Evolutionary conservation across 2,113 vertebrate genomes (phyloP).

Genomic region (Tyrannus savana): DNA sequence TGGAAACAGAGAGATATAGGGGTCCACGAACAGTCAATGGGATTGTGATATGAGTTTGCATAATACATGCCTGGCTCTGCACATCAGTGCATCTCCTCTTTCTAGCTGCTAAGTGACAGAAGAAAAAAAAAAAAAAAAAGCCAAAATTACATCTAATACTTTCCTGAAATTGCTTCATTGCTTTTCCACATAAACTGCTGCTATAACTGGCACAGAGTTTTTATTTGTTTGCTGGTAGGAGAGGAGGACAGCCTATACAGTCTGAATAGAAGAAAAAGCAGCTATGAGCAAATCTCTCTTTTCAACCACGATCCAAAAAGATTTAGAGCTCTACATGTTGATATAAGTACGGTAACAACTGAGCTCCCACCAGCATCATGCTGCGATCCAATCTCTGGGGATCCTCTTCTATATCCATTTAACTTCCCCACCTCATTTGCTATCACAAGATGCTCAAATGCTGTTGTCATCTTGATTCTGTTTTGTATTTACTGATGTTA

Average conservation of each 20-base stretch:
- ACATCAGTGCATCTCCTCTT: constrained; percentile 11
- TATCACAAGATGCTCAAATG: constrained; percentile 12
- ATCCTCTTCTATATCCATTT: constrained; percentile 44
- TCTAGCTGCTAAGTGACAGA: constrained; percentile 50
- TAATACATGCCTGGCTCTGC: neutral
- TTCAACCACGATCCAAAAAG: neutral
- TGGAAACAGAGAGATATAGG: constrained; percentile 40
- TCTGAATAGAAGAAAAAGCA: neutral
- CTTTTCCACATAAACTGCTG: constrained; percentile 45
- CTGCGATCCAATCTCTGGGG: constrained; percentile 52
- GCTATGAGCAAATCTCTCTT: neutral
- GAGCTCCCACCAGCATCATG: constrained; percentile 1
- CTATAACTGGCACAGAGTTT: constrained; percentile 10
- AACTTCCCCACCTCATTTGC: constrained; percentile 12
- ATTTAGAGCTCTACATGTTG: constrained; percentile 46
- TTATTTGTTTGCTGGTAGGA: constrained; percentile 46
- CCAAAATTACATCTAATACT: constrained; percentile 43
- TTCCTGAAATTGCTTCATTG: constrained; percentile 44
- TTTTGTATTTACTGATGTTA: constrained; percentile 54
- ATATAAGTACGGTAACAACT: neutral
- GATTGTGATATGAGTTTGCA: constrained; percentile 43
- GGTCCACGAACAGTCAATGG: constrained; percentile 50
- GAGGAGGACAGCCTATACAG: neutral
- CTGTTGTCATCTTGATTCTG: constrained; percentile 21
- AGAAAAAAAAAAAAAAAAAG: constrained; percentile 3